Base-by-base conservation (phyloP, 1,140 invertebrate species). In the Branchinecta lindahli region DNA sequence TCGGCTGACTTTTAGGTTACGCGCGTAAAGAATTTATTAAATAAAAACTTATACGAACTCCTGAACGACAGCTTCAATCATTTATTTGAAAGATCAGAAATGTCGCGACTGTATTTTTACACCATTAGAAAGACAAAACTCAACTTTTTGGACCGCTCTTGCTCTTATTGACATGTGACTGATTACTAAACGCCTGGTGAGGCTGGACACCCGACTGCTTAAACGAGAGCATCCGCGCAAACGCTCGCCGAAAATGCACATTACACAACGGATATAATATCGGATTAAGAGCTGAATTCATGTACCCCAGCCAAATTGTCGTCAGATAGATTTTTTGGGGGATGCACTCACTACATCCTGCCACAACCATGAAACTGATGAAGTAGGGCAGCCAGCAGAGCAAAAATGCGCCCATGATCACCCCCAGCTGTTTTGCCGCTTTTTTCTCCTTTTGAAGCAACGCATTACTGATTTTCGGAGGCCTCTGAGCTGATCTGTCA, bases 361-460 rank as follows among this genome's bases (percentile, higher is more conserved):
- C 84, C 20, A 85, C 81, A 21, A 86, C 83, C 45, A 85, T 78
- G 74, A 86, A 86, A 4, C 84, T 77, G 67, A 84, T 82, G 73
- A 86, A 85, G 75, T 86, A 86, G 8, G 85, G 85, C 12, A 86
- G 75, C 80, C 85, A 86, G 74, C 85, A 86, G 7, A 85, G 74
- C 7, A 84, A 81, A 76, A 86, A 86, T 0, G 84, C 85, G 8
- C 84, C 84, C 77, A 86, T 83, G 70, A 86, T 86, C 9, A 86
- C 84, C 1, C 84, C 85, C 15, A 86, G 78, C 73, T 86, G 85
- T 66, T 83, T 77, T 2, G 85, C 85, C 8, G 85, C 85, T 76
- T 86, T 83, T 72, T 84, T 84, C 72, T 86, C 84, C 71, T 84
- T 84, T 33, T 78, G 77, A 20, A 84, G 74, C 66, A 75, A 74